Evolutionary conservation across 1,140 invertebrate genomes (phyloP).

Genomic region (Bombus waltoni): DNA sequence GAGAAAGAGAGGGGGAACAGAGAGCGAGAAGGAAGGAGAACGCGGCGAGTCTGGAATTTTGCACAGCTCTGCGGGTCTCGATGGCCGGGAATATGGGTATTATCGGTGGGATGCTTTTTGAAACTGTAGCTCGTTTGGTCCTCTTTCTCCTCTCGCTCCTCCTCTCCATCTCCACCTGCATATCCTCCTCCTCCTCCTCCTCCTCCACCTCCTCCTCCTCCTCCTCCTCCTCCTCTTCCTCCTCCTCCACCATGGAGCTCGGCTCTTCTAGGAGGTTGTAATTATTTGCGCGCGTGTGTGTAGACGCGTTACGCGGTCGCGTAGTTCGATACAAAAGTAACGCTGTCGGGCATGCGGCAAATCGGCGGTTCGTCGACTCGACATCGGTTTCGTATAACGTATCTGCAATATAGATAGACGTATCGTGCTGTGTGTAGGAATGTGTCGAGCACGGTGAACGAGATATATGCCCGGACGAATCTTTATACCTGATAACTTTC

Average conservation of each 20-base stretch:
- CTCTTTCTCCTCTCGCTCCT: constrained; percentile 7
- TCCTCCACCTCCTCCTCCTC: too few species aligned
- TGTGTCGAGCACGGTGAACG: neutral
- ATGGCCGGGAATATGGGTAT: constrained; percentile 44
- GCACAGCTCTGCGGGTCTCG: constrained; percentile 49
- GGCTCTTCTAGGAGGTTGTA: constrained; percentile 33
- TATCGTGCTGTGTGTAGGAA: neutral
- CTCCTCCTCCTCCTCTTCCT: neutral
- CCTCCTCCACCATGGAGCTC: neutral
- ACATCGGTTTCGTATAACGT: constrained; percentile 36
- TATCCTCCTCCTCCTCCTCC: neutral
- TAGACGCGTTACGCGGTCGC: constrained; percentile 51
- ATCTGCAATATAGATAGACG: neutral
- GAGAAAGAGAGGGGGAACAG: neutral
- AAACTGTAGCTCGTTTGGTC: constrained; percentile 48
- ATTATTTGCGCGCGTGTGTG: constrained; percentile 43
- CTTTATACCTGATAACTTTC: neutral
- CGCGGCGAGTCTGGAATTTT: constrained; percentile 55
- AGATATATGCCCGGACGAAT: constrained; percentile 24
- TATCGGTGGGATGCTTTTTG: constrained; percentile 52
- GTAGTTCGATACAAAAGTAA: constrained; percentile 46
- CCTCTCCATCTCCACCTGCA: neutral
- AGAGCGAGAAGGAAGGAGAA: neutral
- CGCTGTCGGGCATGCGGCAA: constrained; percentile 45
- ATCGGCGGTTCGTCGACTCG: constrained; percentile 56